Base-by-base conservation (phyloP, 2,888 invertebrate species). In the Rhagophthalmus giganteus region DNA sequence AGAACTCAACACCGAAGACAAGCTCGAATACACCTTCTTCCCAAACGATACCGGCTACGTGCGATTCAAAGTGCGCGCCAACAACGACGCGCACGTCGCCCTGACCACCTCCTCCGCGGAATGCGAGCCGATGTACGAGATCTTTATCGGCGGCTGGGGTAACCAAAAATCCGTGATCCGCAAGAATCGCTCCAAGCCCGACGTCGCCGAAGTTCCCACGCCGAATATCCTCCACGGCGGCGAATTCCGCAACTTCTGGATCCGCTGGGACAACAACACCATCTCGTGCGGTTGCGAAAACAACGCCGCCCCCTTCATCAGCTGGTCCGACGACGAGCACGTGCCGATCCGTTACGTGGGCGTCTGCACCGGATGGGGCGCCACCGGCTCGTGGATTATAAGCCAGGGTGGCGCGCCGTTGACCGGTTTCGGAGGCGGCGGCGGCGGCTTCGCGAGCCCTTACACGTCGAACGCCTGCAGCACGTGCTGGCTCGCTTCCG, bases 101-200 rank as follows among this genome's bases (percentile, higher is more conserved):
- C 82, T 94, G 7, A 86, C 88, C 7, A 78, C 83, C 45, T 82
- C 82, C 0, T 85, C 90, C 1, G 76, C 79, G 32, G 89, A 87
- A 60, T 75, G 81, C 5, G 84, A 86, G 37, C 91, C 90, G 12
- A 89, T 93, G 79, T 85, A 86, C 70, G 94, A 94, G 81, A 71
- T 94, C 40, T 89, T 93, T 76, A 80, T 94, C 64, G 94, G 94
- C 15, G 93, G 93, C 16, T 94, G 93, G 94, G 82, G 82, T 13
- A 93, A 94, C 74, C 78, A 81, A 55, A 91, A 90, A 75, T 90
- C 89, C 20, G 87, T 90, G 1, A 89, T 91, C 68, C 85, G 92
- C 49, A 85, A 83, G 68, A 89, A 92, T 76, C 82, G 69, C 76
- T 82, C 54, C 83, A 90, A 73, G 61, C 74, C 74, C 5, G 74